Conservation (phyloP, 2,888 invertebrate genomes). For the Diabrotica balteata region DNA sequence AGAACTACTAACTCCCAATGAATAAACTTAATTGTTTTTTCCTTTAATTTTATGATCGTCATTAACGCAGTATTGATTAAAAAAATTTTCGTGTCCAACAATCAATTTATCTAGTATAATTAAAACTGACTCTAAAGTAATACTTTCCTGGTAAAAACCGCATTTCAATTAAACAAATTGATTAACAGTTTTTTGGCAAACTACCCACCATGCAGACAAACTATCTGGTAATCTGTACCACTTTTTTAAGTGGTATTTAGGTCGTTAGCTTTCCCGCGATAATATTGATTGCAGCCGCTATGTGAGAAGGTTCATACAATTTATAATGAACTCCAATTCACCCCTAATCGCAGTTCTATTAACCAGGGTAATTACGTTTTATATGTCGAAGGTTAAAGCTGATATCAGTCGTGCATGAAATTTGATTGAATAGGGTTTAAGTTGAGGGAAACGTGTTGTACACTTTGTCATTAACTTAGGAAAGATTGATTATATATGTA, state of each 20-base stretch:
- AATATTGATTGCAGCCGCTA: conserved; percentile 30
- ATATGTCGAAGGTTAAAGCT: conserved; percentile 26
- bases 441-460: conserved; percentile 12
- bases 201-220: conserved; percentile 12
- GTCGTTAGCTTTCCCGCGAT: conserved; percentile 33
- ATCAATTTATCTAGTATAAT: no score
- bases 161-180: conserved; percentile 2
- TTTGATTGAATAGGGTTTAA: conserved; percentile 25
- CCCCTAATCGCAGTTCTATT: conserved; percentile 22
- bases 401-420: conserved; percentile 16
- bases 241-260: conserved; percentile 40
- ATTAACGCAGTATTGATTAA: no score
- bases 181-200: conserved; percentile 4
- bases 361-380: conserved; percentile 24
- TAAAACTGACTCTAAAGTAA: no score
- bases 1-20: no score
- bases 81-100: no score
- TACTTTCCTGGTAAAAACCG: no score
- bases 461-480: conserved; percentile 10
- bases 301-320: conserved; percentile 20
- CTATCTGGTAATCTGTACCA: conserved; percentile 36
- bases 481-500: conserved; percentile 3
- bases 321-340: conserved; percentile 25
- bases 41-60: no score
- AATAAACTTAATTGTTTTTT: no score